Percentiles rank a stretch among this genome's conserved stretches.
Evolutionary conservation across 1,140 invertebrate genomes (phyloP).

Genomic region (Hypothenemus hampei): DNA sequence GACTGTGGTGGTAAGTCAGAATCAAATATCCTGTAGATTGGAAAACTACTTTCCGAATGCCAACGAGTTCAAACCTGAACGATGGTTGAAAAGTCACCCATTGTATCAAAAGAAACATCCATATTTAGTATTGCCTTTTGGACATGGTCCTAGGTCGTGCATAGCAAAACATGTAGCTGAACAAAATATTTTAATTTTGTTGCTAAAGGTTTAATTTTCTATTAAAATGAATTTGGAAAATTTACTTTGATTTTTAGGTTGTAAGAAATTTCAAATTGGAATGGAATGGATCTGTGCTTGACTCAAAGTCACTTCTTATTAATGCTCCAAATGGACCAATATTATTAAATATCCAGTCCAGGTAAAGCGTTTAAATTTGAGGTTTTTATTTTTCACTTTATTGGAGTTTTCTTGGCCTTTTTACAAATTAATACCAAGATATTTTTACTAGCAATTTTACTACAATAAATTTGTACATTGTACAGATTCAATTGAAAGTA

Average conservation of each 20-base stretch:
- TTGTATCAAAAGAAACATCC: conserved; percentile 60
- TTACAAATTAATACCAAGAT: too few relatives aligned
- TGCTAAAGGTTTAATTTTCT: conserved; percentile 54
- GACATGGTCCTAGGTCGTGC: conserved; percentile 81
- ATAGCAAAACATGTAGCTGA: conserved; percentile 84
- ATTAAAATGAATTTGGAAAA: background rate
- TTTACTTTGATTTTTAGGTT: conserved; percentile 53
- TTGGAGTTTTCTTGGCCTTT: too few relatives aligned
- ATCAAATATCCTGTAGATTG: conserved; percentile 70
- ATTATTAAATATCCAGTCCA: conserved; percentile 50
- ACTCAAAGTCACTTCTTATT: conserved; percentile 64
- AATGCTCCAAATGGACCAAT: conserved; percentile 75
- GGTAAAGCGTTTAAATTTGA: too few relatives aligned
- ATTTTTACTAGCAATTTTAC: too few relatives aligned
- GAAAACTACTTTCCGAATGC: conserved; percentile 67
- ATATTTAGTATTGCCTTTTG: conserved; percentile 79
- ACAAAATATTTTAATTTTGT: conserved; percentile 76
- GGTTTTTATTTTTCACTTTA: too few relatives aligned
- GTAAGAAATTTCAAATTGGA: conserved; percentile 60
- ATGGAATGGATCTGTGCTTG: conserved; percentile 62
- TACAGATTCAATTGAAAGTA: too few relatives aligned
- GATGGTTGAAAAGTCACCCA: conserved; percentile 60
- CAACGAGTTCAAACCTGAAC: conserved; percentile 66
- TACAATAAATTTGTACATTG: too few relatives aligned
- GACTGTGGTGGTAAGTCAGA: conserved; percentile 85